phyloP scores from a whole-genome alignment of 2,113 vertebrate species.

The Misgurnus anguillicaudatus region DNA sequence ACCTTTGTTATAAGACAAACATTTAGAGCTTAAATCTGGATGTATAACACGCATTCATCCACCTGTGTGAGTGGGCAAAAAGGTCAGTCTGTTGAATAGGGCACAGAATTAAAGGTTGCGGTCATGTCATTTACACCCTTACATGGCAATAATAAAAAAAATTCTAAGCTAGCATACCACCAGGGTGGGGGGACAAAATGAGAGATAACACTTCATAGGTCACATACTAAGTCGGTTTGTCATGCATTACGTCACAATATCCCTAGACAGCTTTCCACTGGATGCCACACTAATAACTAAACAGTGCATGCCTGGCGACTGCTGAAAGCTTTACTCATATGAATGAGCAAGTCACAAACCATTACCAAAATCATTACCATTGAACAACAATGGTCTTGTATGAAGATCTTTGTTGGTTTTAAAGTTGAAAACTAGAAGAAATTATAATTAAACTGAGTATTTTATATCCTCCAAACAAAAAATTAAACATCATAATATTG shows the following conservation, averaged over 20 bases:
- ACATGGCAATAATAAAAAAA: background rate
- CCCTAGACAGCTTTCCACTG: background rate
- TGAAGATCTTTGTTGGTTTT: no score
- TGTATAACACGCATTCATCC: constrained; percentile 11
- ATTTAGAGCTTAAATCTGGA: constrained; percentile 25
- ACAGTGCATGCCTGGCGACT: background rate
- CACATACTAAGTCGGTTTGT: background rate
- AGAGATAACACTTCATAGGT: background rate
- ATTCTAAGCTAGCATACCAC: background rate
- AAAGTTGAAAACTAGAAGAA: background rate
- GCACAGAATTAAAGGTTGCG: background rate
- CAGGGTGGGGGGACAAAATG: background rate
- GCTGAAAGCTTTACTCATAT: background rate
- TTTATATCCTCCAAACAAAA: background rate
- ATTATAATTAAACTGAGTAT: background rate
- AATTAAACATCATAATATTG: background rate
- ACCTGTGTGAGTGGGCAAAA: constrained; percentile 5
- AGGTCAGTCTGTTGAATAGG: constrained; percentile 21
- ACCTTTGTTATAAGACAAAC: constrained; percentile 15
- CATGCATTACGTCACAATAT: background rate
- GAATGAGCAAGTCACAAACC: background rate
- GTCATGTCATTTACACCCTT: background rate
- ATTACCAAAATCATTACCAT: background rate
- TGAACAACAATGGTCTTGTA: background rate
- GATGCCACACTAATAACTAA: background rate